Conservation (phyloP, 2,113 vertebrate genomes). For the Alosa alosa region DNA sequence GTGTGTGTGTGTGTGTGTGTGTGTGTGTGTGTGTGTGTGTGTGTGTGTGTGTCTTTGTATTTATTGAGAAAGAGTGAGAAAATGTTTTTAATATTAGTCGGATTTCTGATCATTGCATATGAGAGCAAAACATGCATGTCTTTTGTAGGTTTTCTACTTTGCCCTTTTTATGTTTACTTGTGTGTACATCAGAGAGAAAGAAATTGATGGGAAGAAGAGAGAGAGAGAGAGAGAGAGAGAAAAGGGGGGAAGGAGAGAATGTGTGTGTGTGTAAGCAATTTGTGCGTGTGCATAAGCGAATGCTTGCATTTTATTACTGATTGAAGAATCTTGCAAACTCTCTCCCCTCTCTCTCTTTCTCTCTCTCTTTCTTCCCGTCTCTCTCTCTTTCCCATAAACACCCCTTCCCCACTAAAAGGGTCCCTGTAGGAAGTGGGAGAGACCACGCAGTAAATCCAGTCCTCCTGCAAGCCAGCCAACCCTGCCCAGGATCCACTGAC, state of each 20-base stretch:
- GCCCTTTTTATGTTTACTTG: constrained; percentile 44
- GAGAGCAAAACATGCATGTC: too few relatives aligned
- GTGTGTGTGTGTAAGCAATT: not conserved
- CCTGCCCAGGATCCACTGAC: not conserved
- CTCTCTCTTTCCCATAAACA: constrained; percentile 10
- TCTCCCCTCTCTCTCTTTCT: not conserved
- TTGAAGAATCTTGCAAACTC: not conserved
- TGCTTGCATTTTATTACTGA: not conserved
- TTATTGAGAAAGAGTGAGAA: not conserved
- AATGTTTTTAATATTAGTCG: too few relatives aligned
- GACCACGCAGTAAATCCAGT: constrained; percentile 13
- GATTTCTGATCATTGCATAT: too few relatives aligned
- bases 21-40: too few relatives aligned
- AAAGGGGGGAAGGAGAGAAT: not conserved
- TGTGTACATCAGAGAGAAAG: not conserved
- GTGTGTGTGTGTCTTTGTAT: too few relatives aligned
- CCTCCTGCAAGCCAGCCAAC: not conserved
- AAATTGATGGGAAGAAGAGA: not conserved
- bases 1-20: not conserved
- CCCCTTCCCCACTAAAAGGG: not conserved
- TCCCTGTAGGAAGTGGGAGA: constrained; percentile 12
- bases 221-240: not conserved
- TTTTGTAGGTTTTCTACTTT: constrained; percentile 43
- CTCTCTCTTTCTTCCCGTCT: not conserved
- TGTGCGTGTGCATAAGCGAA: not conserved